Evolutionary conservation across 2,797 vertebrate species (phyloP).

Genomic region (Melanogrammus aeglefinus): DNA sequence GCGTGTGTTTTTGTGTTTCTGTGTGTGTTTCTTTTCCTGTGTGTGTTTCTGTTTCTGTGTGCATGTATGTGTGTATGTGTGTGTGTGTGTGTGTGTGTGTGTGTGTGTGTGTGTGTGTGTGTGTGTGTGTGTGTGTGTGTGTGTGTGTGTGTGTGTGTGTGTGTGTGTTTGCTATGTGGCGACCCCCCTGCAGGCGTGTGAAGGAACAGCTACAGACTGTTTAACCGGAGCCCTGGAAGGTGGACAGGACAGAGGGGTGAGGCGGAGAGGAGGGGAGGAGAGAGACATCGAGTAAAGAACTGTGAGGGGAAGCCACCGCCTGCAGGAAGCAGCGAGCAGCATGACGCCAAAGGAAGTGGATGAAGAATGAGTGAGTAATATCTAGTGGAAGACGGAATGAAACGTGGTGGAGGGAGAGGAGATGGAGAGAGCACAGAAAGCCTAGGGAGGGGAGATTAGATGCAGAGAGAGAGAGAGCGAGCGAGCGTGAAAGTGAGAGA

Average conservation of each 20-base stretch:
- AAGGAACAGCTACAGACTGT: constrained; percentile 38
- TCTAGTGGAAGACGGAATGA: constrained; percentile 28
- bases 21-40: too few relatives aligned
- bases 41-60: not conserved
- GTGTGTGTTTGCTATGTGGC: constrained; percentile 6
- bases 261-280: not conserved
- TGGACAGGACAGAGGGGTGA: constrained; percentile 7
- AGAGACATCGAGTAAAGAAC: not conserved
- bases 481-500: constrained; percentile 48
- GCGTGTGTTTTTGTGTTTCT: too few relatives aligned
- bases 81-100: not conserved
- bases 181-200: constrained; percentile 46
- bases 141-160: constrained; percentile 6
- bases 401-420: not conserved
- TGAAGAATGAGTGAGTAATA: too few relatives aligned
- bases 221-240: constrained; percentile 37
- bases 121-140: constrained; percentile 25
- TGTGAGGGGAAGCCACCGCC: too few relatives aligned
- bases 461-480: constrained; percentile 12
- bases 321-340: too few relatives aligned
- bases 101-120: constrained; percentile 16
- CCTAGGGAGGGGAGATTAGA: not conserved
- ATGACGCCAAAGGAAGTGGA: too few relatives aligned
- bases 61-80: too few relatives aligned
- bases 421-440: not conserved